Evolutionary conservation across 1,140 invertebrate genomes (phyloP), one percentile per base, ranked within the genome.

Genomic region (Drosophila punjabiensis): DNA sequence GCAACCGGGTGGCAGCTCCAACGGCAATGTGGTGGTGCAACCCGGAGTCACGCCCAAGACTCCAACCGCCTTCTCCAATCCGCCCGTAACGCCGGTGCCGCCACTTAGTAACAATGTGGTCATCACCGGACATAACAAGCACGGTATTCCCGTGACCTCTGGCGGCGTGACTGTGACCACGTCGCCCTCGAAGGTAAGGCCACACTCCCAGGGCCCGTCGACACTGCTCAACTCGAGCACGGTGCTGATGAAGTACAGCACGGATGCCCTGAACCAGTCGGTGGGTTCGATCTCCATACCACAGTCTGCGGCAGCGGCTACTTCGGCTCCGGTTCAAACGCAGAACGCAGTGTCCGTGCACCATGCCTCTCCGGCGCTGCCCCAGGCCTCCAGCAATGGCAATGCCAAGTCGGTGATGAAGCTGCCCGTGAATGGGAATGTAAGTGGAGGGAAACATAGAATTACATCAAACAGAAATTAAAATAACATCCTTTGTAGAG

Each of bases 151-250:
- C 5, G 92, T 93, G 30, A 93, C 93, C 3, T 95, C 95, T 73
- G 95, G 95, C 9, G 95, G 95, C 1, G 95, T 96, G 1, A 96
- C 95, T 1, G 95, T 96, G 5, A 95, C 95, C 32, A 95, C 94
- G 56, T 94, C 94, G 30, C 94, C 94, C 1, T 93, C 94, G 7
- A 94, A 94, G 79, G 93, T 94, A 45, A 93, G 94, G 47, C 94
- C 94, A 2, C 92, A 93, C 18, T 94, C 94, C 62, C 94, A 94
- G 76, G 94, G 94, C 4, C 94, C 94, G 9, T 91, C 94, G 3
- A 93, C 93, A 24, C 74, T 93, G 55, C 77, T 94, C 30, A 92
- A 93, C 64, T 92, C 92, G 48, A 93, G 90, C 61, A 79, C 91
- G 8, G 91, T 93, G 18, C 59, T 93, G 52, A 81, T 93, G 76